Conservation (phyloP, 2,113 vertebrate species). For the Balaenoptera acutorostrata region DNA sequence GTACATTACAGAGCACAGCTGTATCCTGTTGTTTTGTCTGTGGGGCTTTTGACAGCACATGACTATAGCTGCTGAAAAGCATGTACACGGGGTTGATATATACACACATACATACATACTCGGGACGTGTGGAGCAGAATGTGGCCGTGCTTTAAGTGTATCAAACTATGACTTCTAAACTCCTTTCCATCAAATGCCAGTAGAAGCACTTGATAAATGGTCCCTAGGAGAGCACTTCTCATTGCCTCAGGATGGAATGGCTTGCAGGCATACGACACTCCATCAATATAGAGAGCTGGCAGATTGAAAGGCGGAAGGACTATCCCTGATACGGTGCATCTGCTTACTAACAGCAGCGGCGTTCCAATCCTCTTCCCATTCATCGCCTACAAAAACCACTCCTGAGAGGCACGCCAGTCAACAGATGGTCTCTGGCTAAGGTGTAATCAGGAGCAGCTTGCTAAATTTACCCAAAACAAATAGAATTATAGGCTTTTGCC, state of each 20-base stretch:
- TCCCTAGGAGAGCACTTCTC: slow-evolving; percentile 77
- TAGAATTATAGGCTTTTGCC: slow-evolving; percentile 78
- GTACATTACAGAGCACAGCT: slow-evolving; percentile 59
- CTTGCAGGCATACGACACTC: slow-evolving; percentile 75
- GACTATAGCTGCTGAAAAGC: slow-evolving; percentile 18
- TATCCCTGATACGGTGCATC: slow-evolving; percentile 73
- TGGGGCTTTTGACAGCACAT: slow-evolving; percentile 30
- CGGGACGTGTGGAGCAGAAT: background rate
- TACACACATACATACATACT: background rate
- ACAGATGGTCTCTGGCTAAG: slow-evolving; percentile 82
- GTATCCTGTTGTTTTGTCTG: slow-evolving; percentile 59
- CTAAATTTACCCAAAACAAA: slow-evolving; percentile 83
- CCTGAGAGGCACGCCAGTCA: slow-evolving; percentile 75
- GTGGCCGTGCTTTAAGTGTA: slow-evolving; percentile 27
- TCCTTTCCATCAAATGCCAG: slow-evolving; percentile 71
- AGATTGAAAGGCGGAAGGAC: slow-evolving; percentile 76
- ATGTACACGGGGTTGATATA: background rate
- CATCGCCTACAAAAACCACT: slow-evolving; percentile 76
- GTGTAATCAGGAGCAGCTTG: slow-evolving; percentile 82
- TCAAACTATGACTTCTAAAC: slow-evolving; percentile 70
- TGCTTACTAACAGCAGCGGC: slow-evolving; percentile 76
- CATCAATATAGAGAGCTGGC: slow-evolving; percentile 75
- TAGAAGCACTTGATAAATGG: slow-evolving; percentile 77
- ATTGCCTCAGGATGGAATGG: slow-evolving; percentile 71
- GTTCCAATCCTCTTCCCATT: slow-evolving; percentile 69